Evolutionary conservation across 2,888 invertebrate genomes (phyloP), one percentile per base, ranked within the genome.

Genomic region (Plebejus anna): DNA sequence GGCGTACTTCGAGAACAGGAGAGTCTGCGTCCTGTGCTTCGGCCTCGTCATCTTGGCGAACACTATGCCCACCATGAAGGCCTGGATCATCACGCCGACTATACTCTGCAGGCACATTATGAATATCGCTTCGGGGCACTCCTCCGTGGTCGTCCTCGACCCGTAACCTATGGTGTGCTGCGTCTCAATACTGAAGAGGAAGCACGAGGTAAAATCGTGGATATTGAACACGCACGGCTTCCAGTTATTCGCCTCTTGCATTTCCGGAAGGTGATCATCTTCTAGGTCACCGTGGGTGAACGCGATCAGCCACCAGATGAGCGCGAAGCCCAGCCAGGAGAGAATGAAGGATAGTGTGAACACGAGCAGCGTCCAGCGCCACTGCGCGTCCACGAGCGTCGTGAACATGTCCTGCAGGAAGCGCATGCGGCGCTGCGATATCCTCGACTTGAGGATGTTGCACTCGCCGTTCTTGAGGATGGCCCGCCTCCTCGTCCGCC

Each of bases 401-500:
- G 97, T 98, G 90, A 98, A 98, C 84, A 97, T 95, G 87, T 97
- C 97, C 87, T 96, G 96, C 75, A 97, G 95, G 84, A 96, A 97
- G 71, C 97, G 96, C 79, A 97, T 87, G 70, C 96, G 95, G 70
- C 97, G 94, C 82, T 97, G 97, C 75, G 98, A 97, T 85, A 99
- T 96, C 84, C 95, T 94, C 79, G 98, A 98, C 88, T 98, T 98
- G 82, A 98, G 96, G 78, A 99, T 97, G 91, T 99, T 99, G 93
- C 98, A 98, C 86, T 98, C 98, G 75, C 99, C 99, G 94, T 98
- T 99, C 91, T 99, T 99, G 86, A 98, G 96, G 76, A 99, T 97
- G 0, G 98, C 97, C 47, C 99, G 95, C 79, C 97, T 94, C 70
- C 97, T 96, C 76, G 97, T 95, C 85, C 97, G 96, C 75, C 97